Percentiles rank a stretch among this genome's conserved stretches.
Evolutionary conservation across 2,113 vertebrate genomes (phyloP).

Genomic region (Dromas ardeola): DNA sequence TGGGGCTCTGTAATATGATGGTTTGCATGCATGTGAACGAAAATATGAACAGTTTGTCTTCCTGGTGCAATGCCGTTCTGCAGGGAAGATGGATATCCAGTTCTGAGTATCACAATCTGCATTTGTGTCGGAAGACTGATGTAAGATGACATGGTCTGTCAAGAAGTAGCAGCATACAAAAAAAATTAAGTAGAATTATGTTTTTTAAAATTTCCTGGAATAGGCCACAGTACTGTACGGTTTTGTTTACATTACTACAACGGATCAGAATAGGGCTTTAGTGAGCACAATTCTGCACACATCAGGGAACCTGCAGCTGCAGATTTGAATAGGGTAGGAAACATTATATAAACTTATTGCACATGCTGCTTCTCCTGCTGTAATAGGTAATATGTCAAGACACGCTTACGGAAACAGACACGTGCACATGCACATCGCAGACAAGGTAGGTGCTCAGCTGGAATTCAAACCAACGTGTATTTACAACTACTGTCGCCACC

Average conservation of each 20-base stretch:
- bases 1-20: neutral
- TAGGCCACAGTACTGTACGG: neutral
- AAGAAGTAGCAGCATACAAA: neutral
- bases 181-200: neutral
- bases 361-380: slow-evolving; percentile 37
- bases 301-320: slow-evolving; percentile 56
- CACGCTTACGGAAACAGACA: neutral
- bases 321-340: slow-evolving; percentile 23
- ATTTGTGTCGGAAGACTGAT: neutral
- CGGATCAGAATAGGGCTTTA: neutral
- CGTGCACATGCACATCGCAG: neutral
- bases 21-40: neutral
- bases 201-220: neutral
- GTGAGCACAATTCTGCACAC: slow-evolving; percentile 24
- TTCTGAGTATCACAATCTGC: neutral
- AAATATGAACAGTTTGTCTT: neutral
- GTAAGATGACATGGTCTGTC: neutral
- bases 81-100: neutral
- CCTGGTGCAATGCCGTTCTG: neutral
- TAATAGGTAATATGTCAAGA: slow-evolving; percentile 36
- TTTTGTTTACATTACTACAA: neutral
- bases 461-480: slow-evolving; percentile 12
- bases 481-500: neutral
- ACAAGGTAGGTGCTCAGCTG: slow-evolving; percentile 31
- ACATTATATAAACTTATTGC: slow-evolving; percentile 35